Evolutionary conservation across 64 coral and sea anemone genomes (phyloP), one percentile per base, ranked within the genome.

Genomic region (Exaiptasia diaphana): DNA sequence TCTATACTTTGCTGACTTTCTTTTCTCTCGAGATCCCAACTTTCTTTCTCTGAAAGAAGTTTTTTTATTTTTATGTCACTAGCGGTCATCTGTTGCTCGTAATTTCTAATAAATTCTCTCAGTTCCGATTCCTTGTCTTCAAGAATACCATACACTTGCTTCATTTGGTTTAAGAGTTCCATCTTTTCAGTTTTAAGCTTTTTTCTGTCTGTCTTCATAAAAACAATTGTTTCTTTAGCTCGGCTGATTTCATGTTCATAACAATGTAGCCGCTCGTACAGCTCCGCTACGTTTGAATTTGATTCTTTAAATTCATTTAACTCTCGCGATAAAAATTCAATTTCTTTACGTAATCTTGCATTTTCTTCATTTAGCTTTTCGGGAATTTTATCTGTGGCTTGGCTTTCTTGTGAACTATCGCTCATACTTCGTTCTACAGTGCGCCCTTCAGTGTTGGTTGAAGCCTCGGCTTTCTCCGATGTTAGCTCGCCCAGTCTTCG

Each of bases 61-160:
- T 75, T 56, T 12, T 50, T 76, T 5, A 90, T 46, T 55, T 74
- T 63, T 18, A 82, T 74, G 33, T 86, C 93, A 28, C 93, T 90
- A 36, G 90, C 82, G 3, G 60, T 67, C 93, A 96, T 96, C 73
- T 74, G 82, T 76, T 90, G 87, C 76, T 96, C 87, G 69, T 90
- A 96, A 90, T 96, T 96, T 73, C 86, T 64, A 81, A 96, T 96
- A 67, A 96, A 96, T 85, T 96, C 93, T 31, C 87, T 68, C 6
- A 96, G 71, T 50, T 96, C 93, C 5, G 87, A 85, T 58, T 96
- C 93, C 30, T 90, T 96, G 21, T 90, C 82, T 49, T 96, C 93
- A 54, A 96, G 53, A 39, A 96, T 82, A 38, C 82, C 85, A 76
- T 96, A 96, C 25, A 96, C 87, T 82, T 96, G 87, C 21, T 96